Evolutionary conservation across 2,888 invertebrate species (phyloP).

Genomic region (Agrenia bidenticulata): DNA sequence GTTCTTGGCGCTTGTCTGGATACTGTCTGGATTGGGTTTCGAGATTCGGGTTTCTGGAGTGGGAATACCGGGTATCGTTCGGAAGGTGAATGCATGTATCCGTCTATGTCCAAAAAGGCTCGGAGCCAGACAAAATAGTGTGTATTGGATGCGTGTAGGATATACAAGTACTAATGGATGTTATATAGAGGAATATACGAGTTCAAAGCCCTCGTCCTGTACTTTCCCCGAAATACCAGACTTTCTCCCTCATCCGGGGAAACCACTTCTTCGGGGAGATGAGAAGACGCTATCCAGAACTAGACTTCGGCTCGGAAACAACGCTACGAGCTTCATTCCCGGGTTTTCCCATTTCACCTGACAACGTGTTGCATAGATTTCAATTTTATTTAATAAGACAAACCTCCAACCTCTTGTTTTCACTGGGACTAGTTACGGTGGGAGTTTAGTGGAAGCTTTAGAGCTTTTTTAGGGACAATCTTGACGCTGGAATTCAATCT

Average conservation of each 20-base stretch:
- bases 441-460: too few species aligned
- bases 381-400: not conserved
- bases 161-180: not conserved
- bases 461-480: too few species aligned
- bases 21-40: conserved; percentile 1
- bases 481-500: too few species aligned
- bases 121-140: conserved; percentile 30
- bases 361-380: conserved; percentile 20
- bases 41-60: not conserved
- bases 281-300: conserved; percentile 5
- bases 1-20: conserved; percentile 6
- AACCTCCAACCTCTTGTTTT: too few species aligned
- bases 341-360: conserved; percentile 13
- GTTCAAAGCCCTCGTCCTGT: conserved; percentile 43
- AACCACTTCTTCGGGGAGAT: conserved; percentile 12
- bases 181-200: not conserved
- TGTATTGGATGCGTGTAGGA: conserved; percentile 28
- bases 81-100: not conserved
- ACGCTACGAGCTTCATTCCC: not conserved
- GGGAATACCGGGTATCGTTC: not conserved
- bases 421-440: too few species aligned
- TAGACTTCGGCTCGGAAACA: conserved; percentile 10
- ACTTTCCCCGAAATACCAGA: conserved; percentile 13
- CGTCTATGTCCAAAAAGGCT: not conserved
- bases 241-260: conserved; percentile 17